Evolutionary conservation across 2,888 invertebrate species (phyloP).

Genomic region (Sturmia bella): DNA sequence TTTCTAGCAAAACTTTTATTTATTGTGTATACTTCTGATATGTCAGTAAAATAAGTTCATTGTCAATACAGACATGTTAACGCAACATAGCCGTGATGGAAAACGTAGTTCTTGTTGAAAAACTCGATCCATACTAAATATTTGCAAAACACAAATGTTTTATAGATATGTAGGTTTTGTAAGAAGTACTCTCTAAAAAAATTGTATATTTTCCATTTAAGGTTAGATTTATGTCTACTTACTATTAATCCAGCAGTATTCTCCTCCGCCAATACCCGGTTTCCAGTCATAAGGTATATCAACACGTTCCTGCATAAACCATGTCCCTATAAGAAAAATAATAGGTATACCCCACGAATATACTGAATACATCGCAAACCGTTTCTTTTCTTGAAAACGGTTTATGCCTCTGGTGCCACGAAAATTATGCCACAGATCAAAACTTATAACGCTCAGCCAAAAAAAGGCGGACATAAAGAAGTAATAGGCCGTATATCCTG

Average conservation of each 20-base stretch:
- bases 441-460: conserved; percentile 93
- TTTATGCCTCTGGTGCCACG: conserved; percentile 78
- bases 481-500: conserved; percentile 88
- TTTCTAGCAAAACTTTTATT: no score
- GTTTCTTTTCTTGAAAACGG: conserved; percentile 78
- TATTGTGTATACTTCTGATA: no score
- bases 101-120: no score
- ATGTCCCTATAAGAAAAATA: conserved; percentile 74
- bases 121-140: no score
- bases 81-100: no score
- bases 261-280: conserved; percentile 83
- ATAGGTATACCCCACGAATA: conserved; percentile 80
- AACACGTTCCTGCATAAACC: conserved; percentile 76
- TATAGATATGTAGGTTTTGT: no score
- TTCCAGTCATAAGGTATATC: conserved; percentile 75
- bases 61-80: no score
- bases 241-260: conserved; percentile 85
- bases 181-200: no score
- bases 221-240: conserved; percentile 64
- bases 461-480: conserved; percentile 91
- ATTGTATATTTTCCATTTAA: no score
- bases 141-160: no score
- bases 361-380: conserved; percentile 78
- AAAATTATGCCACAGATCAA: conserved; percentile 89
- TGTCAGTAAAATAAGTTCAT: no score